Evolutionary conservation across 2,113 vertebrate genomes (phyloP).

Genomic region (Greenwoodochromis staneri): DNA sequence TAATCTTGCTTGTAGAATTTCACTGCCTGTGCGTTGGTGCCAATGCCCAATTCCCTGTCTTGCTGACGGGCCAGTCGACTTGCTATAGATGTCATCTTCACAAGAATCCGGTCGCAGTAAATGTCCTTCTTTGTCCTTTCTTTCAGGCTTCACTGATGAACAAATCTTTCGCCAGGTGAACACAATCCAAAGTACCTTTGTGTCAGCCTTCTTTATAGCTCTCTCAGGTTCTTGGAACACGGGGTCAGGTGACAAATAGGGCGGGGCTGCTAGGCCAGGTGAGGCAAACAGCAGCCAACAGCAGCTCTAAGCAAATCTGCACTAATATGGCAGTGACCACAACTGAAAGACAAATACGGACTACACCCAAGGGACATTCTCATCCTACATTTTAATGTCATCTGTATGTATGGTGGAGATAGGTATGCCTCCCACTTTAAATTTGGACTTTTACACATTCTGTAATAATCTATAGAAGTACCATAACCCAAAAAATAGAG

Average conservation of each 20-base stretch:
- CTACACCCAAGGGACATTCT: slow-evolving; percentile 25
- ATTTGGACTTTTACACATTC: background rate
- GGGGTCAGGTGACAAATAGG: background rate
- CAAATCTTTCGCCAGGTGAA: background rate
- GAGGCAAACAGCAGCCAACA: background rate
- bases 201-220: slow-evolving; percentile 1
- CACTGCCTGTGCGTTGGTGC: slow-evolving; percentile 69
- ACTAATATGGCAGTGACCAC: background rate
- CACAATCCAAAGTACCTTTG: background rate
- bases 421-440: background rate
- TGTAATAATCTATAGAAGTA: background rate
- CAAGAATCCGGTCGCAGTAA: background rate
- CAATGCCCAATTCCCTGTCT: slow-evolving; percentile 42
- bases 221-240: background rate
- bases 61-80: slow-evolving; percentile 46
- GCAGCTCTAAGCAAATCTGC: slow-evolving; percentile 29
- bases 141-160: background rate
- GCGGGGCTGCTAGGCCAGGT: slow-evolving; percentile 36
- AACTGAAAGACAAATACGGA: slow-evolving; percentile 40
- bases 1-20: slow-evolving; percentile 82
- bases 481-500: background rate
- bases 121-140: background rate
- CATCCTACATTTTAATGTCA: background rate
- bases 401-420: background rate
- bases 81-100: slow-evolving; percentile 62